Evolutionary conservation across 2,888 invertebrate genomes (phyloP).

Genomic region (Dolichopus griseipennis): DNA sequence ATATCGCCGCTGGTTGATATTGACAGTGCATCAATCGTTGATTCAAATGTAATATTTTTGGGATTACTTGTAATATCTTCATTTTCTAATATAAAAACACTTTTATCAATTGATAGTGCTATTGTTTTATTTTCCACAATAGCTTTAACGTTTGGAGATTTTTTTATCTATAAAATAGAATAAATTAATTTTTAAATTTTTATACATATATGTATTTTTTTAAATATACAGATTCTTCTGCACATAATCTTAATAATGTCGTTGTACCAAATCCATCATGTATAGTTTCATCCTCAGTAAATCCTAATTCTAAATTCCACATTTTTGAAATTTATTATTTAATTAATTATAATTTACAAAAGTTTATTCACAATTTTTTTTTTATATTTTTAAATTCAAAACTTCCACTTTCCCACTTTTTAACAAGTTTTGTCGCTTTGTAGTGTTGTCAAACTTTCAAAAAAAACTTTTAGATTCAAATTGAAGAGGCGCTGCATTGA

Average conservation of each 20-base stretch:
- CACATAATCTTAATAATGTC: conserved; percentile 37
- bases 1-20: conserved; percentile 37
- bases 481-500: no score
- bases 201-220: background rate
- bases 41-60: conserved; percentile 33
- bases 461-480: no score
- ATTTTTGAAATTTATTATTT: conserved; percentile 26
- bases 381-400: no score
- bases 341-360: no score
- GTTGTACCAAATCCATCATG: conserved; percentile 34
- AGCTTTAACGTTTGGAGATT: conserved; percentile 33
- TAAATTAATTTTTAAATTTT: background rate
- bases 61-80: conserved; percentile 35
- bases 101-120: conserved; percentile 37
- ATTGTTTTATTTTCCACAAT: conserved; percentile 36
- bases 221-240: conserved; percentile 31
- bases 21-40: conserved; percentile 34
- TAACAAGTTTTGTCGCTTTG: no score
- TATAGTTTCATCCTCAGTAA: conserved; percentile 39
- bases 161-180: conserved; percentile 20
- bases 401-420: no score
- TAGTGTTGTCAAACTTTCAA: no score
- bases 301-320: conserved; percentile 39
- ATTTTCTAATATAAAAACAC: conserved; percentile 36
- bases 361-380: no score